phyloP scores from a whole-genome alignment of 1,140 invertebrate genomes.

The Anoplolepis gracilipes region DNA sequence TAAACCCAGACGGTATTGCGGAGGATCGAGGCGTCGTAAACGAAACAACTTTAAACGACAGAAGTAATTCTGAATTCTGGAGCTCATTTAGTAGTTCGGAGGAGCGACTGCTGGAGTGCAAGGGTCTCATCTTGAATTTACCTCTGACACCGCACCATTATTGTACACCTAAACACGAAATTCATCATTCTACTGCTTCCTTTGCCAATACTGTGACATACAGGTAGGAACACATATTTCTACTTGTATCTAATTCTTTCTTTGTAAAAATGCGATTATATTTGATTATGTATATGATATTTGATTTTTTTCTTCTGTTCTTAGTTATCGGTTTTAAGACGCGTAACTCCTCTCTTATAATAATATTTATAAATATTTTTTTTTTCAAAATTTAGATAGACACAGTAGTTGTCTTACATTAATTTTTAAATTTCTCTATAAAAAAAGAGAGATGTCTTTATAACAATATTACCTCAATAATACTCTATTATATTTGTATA shows the following conservation, averaged over 20 bases:
- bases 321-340: neutral
- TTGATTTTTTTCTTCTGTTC: neutral
- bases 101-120: slow-evolving; percentile 90
- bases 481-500: neutral
- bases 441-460: neutral
- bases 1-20: slow-evolving; percentile 88
- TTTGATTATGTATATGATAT: neutral
- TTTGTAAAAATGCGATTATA: neutral
- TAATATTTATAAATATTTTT: slow-evolving; percentile 4
- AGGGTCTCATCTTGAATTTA: slow-evolving; percentile 90
- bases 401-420: neutral
- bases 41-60: slow-evolving; percentile 88
- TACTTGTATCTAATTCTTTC: neutral
- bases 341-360: neutral
- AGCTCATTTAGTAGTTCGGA: slow-evolving; percentile 92
- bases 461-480: neutral
- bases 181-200: slow-evolving; percentile 84
- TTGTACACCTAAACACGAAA: slow-evolving; percentile 85
- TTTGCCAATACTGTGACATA: slow-evolving; percentile 88
- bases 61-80: slow-evolving; percentile 92
- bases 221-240: slow-evolving; percentile 82
- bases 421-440: neutral
- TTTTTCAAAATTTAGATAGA: neutral
- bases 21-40: slow-evolving; percentile 88
- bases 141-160: slow-evolving; percentile 88